These are phyloP conservation scores for Platysternon megacephalum DNA, from an alignment of 2,113 vertebrate genomes.

Conservation along the genomic window DNA sequence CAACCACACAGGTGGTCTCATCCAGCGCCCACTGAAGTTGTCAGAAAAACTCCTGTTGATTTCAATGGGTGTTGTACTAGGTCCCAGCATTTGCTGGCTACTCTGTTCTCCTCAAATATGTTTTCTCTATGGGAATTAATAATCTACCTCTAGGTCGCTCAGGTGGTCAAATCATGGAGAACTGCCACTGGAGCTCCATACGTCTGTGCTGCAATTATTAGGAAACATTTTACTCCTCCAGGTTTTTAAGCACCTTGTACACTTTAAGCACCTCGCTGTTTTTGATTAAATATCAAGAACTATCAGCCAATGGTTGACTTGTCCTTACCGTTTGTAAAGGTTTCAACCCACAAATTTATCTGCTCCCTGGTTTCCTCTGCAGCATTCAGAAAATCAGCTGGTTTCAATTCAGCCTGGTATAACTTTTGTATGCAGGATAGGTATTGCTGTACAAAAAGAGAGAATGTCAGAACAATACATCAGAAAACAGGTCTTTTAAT, in stretches of 20 bases:
- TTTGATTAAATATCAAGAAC: neutral
- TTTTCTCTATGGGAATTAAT: neutral
- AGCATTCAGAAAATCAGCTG: slow-evolving; percentile 74
- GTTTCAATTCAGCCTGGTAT: slow-evolving; percentile 70
- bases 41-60: neutral
- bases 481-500: neutral
- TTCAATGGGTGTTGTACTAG: neutral
- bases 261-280: no score
- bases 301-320: neutral
- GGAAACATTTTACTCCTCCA: neutral
- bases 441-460: slow-evolving; percentile 72
- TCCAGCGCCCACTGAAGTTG: neutral
- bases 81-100: neutral
- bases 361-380: slow-evolving; percentile 70
- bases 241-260: neutral
- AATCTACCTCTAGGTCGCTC: neutral
- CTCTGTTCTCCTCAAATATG: neutral
- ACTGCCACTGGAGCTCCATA: neutral
- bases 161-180: neutral
- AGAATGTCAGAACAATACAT: neutral
- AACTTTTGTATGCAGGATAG: slow-evolving; percentile 75
- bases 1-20: neutral
- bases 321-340: slow-evolving; percentile 75
- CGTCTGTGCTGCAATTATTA: neutral
- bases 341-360: slow-evolving; percentile 81